Conservation (phyloP, 2,113 vertebrate genomes). For the Hiodon alosoides region DNA sequence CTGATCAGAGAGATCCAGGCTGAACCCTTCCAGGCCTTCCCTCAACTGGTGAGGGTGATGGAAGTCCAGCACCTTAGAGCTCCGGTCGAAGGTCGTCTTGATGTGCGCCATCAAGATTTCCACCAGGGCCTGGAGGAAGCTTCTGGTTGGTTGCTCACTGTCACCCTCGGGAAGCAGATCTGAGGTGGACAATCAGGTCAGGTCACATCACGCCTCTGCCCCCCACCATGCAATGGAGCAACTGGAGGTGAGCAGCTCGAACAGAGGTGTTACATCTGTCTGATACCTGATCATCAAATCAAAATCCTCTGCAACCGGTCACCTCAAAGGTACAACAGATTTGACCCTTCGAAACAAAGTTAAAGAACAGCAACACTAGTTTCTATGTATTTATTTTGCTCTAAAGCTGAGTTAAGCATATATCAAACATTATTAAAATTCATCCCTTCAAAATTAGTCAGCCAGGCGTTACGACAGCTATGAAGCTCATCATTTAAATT, state of each 20-base stretch:
- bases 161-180: slow-evolving; percentile 55
- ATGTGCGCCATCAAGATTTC: slow-evolving; percentile 57
- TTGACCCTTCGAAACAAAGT: no score
- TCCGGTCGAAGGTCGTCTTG: slow-evolving; percentile 48
- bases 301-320: no score
- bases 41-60: slow-evolving; percentile 60
- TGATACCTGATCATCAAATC: no score
- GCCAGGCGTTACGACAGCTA: no score
- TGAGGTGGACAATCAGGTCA: slow-evolving; percentile 7
- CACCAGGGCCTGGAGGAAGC: slow-evolving; percentile 54
- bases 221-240: neutral
- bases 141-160: slow-evolving; percentile 42
- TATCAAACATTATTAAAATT: no score
- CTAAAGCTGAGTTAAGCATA: no score
- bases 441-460: no score
- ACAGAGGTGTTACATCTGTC: no score
- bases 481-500: no score
- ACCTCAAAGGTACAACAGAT: no score
- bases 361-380: no score
- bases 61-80: slow-evolving; percentile 63
- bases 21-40: slow-evolving; percentile 61
- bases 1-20: slow-evolving; percentile 49
- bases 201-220: neutral
- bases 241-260: neutral
- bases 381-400: no score